Base-by-base conservation (phyloP, 2,888 invertebrate species). In the Atethmia centrago region DNA sequence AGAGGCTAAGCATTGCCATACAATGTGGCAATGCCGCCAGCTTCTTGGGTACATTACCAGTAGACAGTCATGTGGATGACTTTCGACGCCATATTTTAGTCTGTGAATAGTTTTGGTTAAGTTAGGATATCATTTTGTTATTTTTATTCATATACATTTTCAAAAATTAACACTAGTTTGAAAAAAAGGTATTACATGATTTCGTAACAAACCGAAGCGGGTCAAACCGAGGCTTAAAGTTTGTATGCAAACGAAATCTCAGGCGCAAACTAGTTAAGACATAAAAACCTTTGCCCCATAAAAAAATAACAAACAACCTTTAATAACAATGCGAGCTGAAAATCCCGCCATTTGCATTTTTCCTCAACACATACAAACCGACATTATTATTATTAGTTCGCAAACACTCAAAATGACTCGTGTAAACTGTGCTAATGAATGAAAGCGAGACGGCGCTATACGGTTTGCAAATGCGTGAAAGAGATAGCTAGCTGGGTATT, bases 341-440 rank as follows among this genome's bases (percentile, higher is more conserved):
- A 75, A 59, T 42, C 31, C 55, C 70, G 40, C 63, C 82, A 75
- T 81, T 84, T 67, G 58, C 76, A 84, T 74, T 84, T 75, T 63
- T 59, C 31, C 51, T 49, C 69, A 49, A 83, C 66, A 55, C 40
- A 49, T 40, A 66, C 36, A 82, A 51, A 82, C 79, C 55, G n/a
- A 58, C 45, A 73, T 58, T 51, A 70, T 81, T 85, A 69, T 63
- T 82, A 85, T 71, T 51, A 78, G 14, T 40, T 69, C 19, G 47
- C 74, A 64, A 81, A 84, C 77, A 84, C 71, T 76, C 77, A 55
- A 74, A 74, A 61, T 69, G 59, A 65, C 55, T 21, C 69, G 40
- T 68, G 72, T 80, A 58, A 65, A 58, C 65, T 1, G 62, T 61
- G 77, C 89, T 91, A 92, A 91, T 90, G 90, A 92, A 81, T 87